phyloP scores from a whole-genome alignment of 2,797 vertebrate species.

The Acanthurus tractus region DNA sequence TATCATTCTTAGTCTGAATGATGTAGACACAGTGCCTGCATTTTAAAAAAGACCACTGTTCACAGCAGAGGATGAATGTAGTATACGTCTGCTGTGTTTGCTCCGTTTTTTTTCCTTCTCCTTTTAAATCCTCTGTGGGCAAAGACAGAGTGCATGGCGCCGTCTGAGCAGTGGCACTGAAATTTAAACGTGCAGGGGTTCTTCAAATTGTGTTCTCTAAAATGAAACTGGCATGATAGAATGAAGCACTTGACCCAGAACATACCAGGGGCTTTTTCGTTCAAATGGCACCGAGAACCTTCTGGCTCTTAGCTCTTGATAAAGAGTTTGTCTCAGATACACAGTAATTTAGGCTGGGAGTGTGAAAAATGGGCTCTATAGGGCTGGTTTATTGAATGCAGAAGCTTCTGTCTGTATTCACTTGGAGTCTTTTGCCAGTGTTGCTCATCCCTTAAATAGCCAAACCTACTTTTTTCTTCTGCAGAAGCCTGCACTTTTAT shows the following conservation, averaged over 20 bases:
- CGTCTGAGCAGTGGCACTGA: conserved; percentile 45
- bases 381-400: conserved; percentile 25
- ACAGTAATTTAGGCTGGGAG: conserved; percentile 38
- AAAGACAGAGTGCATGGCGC: conserved; percentile 29
- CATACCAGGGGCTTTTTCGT: conserved; percentile 40
- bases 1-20: conserved; percentile 65
- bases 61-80: conserved; percentile 49
- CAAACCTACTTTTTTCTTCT: conserved; percentile 13
- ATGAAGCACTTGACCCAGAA: conserved; percentile 60
- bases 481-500: conserved; percentile 12
- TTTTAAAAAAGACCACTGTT: conserved; percentile 65
- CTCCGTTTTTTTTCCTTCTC: conserved; percentile 39
- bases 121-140: conserved; percentile 50
- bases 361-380: conserved; percentile 21
- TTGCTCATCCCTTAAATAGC: conserved; percentile 15
- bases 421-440: background rate
- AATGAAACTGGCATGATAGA: conserved; percentile 62
- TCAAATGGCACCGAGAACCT: conserved; percentile 41
- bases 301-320: conserved; percentile 46
- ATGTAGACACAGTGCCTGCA: conserved; percentile 63
- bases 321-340: conserved; percentile 54
- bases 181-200: conserved; percentile 42
- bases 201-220: conserved; percentile 55
- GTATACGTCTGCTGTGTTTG: conserved; percentile 43
- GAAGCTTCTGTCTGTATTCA: conserved; percentile 31